Conservation (phyloP, 1,140 invertebrate species). For the Caenorhabditis briggsae region DNA sequence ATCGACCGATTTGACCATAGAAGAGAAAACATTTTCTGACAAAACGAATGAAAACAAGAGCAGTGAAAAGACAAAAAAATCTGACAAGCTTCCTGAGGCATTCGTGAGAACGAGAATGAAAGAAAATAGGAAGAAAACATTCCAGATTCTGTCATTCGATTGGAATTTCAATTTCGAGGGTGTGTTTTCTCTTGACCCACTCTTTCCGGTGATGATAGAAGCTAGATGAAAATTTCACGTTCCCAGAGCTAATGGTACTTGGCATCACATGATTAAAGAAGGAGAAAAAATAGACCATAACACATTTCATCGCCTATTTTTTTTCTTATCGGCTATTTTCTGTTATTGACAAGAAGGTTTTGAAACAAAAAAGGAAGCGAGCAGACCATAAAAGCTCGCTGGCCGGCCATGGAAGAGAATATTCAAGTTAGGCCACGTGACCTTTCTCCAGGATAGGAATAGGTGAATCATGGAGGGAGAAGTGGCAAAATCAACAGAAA, state of each 20-base stretch:
- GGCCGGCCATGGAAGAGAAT: background rate
- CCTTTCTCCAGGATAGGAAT: conserved; percentile 16
- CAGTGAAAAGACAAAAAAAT: background rate
- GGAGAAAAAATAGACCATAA: background rate
- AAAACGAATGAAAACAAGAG: background rate
- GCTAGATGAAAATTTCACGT: background rate
- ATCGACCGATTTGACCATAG: background rate
- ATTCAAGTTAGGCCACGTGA: background rate
- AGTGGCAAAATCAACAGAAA: conserved; percentile 17
- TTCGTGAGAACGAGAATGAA: conserved; percentile 20
- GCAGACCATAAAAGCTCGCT: background rate
- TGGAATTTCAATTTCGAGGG: conserved; percentile 19
- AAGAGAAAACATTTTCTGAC: background rate
- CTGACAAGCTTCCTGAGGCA: conserved; percentile 27
- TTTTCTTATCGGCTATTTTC: background rate
- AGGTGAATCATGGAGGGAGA: background rate
- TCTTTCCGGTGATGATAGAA: background rate
- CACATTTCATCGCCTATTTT: background rate
- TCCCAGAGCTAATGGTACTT: background rate
- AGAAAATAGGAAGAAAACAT: background rate
- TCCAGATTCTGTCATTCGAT: background rate
- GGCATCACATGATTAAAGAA: background rate
- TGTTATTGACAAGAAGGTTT: background rate
- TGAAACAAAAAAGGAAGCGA: background rate
- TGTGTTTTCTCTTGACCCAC: conserved; percentile 1